Conservation (phyloP, 2,797 vertebrate genomes). For the Poecilia gillii region DNA sequence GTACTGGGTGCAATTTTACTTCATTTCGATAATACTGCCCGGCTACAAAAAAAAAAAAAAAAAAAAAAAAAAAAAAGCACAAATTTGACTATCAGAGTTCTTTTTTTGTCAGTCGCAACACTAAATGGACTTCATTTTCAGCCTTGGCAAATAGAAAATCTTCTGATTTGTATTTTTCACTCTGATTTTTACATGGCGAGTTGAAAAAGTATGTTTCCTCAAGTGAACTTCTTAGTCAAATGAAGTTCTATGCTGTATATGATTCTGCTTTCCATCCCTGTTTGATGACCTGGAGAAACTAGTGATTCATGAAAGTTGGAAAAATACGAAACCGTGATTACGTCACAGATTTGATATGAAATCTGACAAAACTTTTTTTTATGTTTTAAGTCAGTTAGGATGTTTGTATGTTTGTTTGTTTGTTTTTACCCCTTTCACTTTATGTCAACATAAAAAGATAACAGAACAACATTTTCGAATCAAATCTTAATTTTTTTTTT, state of each 20-base stretch:
- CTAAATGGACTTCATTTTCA: conserved; percentile 28
- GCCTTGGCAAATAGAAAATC: conserved; percentile 22
- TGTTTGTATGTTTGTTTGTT: no score
- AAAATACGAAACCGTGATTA: not conserved
- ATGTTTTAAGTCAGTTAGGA: no score
- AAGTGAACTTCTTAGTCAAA: not conserved
- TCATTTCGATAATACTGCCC: conserved; percentile 78
- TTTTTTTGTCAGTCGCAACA: conserved; percentile 32
- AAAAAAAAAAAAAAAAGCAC: conserved; percentile 16
- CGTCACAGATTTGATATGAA: no score
- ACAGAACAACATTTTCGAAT: not conserved
- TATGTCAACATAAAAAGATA: no score
- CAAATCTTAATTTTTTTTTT: not conserved
- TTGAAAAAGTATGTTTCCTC: not conserved
- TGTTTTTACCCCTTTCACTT: no score
- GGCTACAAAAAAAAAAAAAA: not conserved
- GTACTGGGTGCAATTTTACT: conserved; percentile 89
- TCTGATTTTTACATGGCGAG: not conserved
- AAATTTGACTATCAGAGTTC: conserved; percentile 33
- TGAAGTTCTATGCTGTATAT: not conserved
- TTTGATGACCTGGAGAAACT: not conserved
- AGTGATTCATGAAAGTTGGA: not conserved
- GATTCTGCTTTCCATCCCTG: no score
- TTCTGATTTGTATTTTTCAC: not conserved
- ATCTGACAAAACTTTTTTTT: no score